Evolutionary conservation across 2,113 vertebrate species (phyloP).

Genomic region (Dicaeum eximium): DNA sequence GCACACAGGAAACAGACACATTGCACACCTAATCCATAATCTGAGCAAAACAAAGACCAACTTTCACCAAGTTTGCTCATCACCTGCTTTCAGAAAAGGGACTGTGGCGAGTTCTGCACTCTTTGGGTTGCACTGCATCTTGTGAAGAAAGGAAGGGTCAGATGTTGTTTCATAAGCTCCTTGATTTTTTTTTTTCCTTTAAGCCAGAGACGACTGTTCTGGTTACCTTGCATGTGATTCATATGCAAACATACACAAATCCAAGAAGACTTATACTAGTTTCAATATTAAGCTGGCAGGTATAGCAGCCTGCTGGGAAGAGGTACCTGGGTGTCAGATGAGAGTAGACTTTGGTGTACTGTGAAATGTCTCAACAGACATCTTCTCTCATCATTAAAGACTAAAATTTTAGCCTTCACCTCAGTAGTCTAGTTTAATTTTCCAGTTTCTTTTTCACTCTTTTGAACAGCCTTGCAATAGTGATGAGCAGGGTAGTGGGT

Average conservation of each 20-base stretch:
- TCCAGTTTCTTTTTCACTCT: neutral
- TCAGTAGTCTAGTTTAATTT: neutral
- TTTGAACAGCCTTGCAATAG: fast-evolving
- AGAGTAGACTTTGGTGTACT: neutral
- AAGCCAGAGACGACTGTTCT: neutral
- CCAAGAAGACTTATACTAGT: neutral
- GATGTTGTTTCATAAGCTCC: neutral
- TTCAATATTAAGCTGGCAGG: neutral
- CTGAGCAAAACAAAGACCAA: neutral
- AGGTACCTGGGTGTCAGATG: neutral
- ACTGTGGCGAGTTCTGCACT: neutral
- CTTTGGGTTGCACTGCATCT: neutral
- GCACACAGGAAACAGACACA: neutral
- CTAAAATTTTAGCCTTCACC: neutral
- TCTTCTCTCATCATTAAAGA: neutral
- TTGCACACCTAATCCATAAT: neutral
- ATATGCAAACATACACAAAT: neutral
- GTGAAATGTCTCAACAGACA: neutral
- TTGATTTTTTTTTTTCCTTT: neutral
- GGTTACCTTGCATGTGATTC: neutral
- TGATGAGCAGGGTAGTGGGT: neutral
- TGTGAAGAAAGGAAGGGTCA: neutral
- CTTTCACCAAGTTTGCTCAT: neutral
- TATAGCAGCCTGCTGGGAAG: neutral
- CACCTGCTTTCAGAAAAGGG: neutral